Evolutionary conservation across 2,888 invertebrate species (phyloP), one percentile per base, ranked within the genome.

Genomic region (Volucella bombylans): DNA sequence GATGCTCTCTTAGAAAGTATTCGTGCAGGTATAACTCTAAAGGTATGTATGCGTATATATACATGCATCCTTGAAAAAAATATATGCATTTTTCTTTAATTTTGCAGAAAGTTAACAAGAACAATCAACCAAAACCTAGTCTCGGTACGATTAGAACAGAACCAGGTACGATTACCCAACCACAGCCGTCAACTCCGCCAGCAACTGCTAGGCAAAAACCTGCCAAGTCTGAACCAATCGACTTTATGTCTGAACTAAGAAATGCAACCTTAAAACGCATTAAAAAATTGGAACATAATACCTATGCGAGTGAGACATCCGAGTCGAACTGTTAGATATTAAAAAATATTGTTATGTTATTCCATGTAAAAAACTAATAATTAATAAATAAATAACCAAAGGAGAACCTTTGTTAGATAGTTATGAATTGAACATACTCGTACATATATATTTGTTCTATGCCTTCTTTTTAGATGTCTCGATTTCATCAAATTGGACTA

Each of bases 1-100:
- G 90, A 88, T 14, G 90, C 88, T n/a, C 87, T 90, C 49, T 74
- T 90, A 11, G 88, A 88, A 39, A 90, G 90, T 62, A 90, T 90
- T 38, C 88, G 90, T 4, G 73, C 83, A 1, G 90, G 90, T 38
- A 88, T 90, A 3, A 8, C 87, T 2, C 68, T 90, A 12, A 90
- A 90, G 89, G 90, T 90, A 74, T 31, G 45, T 12, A 2, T n/a
- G 54, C 18, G 47, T 47, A 23, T 11, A 41, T n/a, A 52, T 4
- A 0, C 38, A n/a, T 9, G 18, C 18, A n/a, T 1, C 0, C 12
- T 50, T 31, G 1, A 11, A 1, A 18, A 18, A 38, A 11, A 38
- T 23, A n/a, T 9, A 15, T 1, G 2, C 6, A 14, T 14, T 43
- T 43, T 23, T 23, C 18, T 10, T n/a, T 23, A 10, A 18, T 59